Evolutionary conservation across 2,113 vertebrate species (phyloP).

Genomic region (Chaetodon trifascialis): DNA sequence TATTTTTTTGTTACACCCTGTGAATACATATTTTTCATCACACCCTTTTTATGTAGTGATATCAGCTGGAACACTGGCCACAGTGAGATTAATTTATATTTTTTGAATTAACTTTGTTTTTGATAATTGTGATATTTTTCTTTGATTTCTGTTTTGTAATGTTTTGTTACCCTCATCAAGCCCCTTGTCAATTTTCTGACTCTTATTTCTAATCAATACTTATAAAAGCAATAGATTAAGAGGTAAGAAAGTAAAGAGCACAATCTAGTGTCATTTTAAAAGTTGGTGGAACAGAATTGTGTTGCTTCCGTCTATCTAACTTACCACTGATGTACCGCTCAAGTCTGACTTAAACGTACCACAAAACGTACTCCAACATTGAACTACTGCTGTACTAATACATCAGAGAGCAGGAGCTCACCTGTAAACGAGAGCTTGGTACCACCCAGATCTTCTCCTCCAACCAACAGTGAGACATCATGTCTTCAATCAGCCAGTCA

Average conservation of each 20-base stretch:
- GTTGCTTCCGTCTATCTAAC: conserved; percentile 82
- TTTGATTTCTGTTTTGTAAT: conserved; percentile 83
- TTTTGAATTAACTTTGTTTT: conserved; percentile 76
- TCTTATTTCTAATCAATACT: conserved; percentile 84
- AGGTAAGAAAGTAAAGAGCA: conserved; percentile 90
- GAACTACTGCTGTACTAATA: conserved; percentile 40
- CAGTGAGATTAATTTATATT: conserved; percentile 81
- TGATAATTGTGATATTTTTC: conserved; percentile 65
- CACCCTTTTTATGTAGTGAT: conserved; percentile 66
- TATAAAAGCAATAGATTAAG: conserved; percentile 93
- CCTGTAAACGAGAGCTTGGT: conserved; percentile 33
- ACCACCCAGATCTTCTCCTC: conserved; percentile 57
- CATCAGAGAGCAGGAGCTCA: conserved; percentile 45
- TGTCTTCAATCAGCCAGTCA: conserved; percentile 32
- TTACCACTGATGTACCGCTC: conserved; percentile 56
- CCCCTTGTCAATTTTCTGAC: conserved; percentile 46
- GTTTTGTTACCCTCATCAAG: conserved; percentile 47
- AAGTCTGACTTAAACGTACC: conserved; percentile 53
- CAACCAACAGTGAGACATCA: conserved; percentile 37
- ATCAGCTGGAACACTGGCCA: conserved; percentile 67
- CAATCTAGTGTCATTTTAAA: conserved; percentile 85
- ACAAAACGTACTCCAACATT: conserved; percentile 16
- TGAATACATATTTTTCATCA: conserved; percentile 55
- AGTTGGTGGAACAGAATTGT: conserved; percentile 83
- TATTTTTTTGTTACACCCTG: conserved; percentile 69